Base-by-base conservation (phyloP, 2,113 vertebrate genomes). In the Tringa solitaria region DNA sequence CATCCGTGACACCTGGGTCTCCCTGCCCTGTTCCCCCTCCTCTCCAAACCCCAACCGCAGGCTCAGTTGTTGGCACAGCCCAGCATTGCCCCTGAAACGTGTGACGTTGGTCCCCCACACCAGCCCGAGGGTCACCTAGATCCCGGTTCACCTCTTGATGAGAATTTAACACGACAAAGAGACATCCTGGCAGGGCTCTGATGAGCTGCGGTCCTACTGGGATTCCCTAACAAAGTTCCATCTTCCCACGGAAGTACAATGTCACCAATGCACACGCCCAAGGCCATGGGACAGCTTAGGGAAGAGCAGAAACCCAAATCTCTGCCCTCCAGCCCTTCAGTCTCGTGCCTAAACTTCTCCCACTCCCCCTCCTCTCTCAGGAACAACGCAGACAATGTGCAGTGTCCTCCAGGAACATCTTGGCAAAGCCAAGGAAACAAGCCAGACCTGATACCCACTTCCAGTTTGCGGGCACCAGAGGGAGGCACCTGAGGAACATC, bases 311-410 rank as follows among this genome's bases (percentile, higher is more conserved):
- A 63, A 63, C 8, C 22, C 74, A 88, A 74, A 57, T 32, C 18
- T 45, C 59, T 5, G 13, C 50, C 7, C 33, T 45, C 63, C n/a
- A 35, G 69, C 64, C 33, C 72, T 43, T 33, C 28, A 72, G 48
- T 51, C 45, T 21, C 4, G 2, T 68, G 35, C 57, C 85, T 28
- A 54, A 61, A 51, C 22, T 2, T 10, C 10, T 1, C 11, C 68
- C 15, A 12, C 9, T 50, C n/a, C 21, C 28, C n/a, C 45, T 35
- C 24, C 2, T 10, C 30, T 43, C 51, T 45, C 65, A 35, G 4
- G 1, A 16, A 30, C 39, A 1, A 39, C 4, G 28, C 0, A 3
- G 48, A 59, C 39, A 64, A 8, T 2, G n/a, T 2, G 13, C 3
- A 0, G 4, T 5, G 39, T 84, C 43, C 64, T 60, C 23, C 0